Evolutionary conservation across 2,888 invertebrate species (phyloP), one percentile per base, ranked within the genome.

Genomic region (Tetrapedia diversipes): DNA sequence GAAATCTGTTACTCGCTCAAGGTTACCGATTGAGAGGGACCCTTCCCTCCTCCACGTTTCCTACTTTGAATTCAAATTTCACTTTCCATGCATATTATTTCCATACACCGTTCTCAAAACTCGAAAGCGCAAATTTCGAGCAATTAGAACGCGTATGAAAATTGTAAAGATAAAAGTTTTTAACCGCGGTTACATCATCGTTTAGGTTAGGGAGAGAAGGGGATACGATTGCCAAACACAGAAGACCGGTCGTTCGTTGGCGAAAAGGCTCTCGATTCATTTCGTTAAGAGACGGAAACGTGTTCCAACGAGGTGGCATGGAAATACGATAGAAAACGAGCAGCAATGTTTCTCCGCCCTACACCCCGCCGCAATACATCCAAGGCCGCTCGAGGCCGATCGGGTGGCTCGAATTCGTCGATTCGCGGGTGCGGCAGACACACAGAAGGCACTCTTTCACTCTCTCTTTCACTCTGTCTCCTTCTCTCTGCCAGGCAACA

Each of bases 351-450:
- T 49, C 65, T 64, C 61, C 49, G 51, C 53, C 47, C 54, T 63
- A 63, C 39, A 29, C 60, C n/a, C 43, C 70, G 61, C 64, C 71
- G 67, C 77, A 54, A 77, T 67, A 49, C 77, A 78, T 81, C 80
- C 88, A 88, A 88, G 88, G 88, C 83, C 87, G 86, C 80, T 86
- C 85, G 88, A 88, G 87, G 88, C 87, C 88, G 84, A 85, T 87
- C 81, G 80, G 82, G 82, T 85, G 80, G 77, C 67, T 84, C 76
- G 80, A 84, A 83, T 81, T 84, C 79, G 80, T 71, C 53, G 82
- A 66, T 76, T 77, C 65, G 79, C 82, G 84, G 68, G 66, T 66
- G 70, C 70, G 70, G 65, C 69, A 77, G 70, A 70, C 71, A n/a
- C n/a, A n/a, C n/a, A 70, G 74, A 65, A 69, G 56, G 65, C 43